Base-by-base conservation (phyloP, 1,140 invertebrate genomes). In the Charaxes varanes region DNA sequence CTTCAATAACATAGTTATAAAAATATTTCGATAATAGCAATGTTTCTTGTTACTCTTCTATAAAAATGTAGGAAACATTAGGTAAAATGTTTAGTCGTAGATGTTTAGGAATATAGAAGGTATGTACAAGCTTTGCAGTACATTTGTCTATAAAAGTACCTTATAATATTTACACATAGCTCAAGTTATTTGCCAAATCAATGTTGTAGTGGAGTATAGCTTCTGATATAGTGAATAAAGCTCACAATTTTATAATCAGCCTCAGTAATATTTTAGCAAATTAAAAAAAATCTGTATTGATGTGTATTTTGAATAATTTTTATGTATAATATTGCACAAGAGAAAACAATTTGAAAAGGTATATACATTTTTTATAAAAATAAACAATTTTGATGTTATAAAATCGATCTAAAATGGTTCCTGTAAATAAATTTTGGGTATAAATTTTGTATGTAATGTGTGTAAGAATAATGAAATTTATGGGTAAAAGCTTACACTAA, bases 181-280 rank as follows among this genome's bases (percentile, higher is more conserved):
- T 77, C 72, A 77, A 73, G 32, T 56, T 37, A 49, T 48, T 60
- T 73, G 72, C 72, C 72, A 73, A 77, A 77, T 77, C 33, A 43
- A 55, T 74, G 68, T 70, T 67, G 40, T 17, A n/a, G n/a, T n/a
- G n/a, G n/a, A 28, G 11, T 32, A 10, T 33, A 41, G 30, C 5
- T 32, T 22, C 19, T 16, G 5, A 19, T 26, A 7, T 33, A 41
- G 24, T 6, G 2, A 15, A 18, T 8, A 31, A 17, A 15, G 11
- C 13, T 23, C 21, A 8, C 18, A 31, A 31, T 31, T 34, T 7
- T 34, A n/a, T 23, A 23, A n/a, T 7, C 10, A 23, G 22, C 7
- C 3, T 7, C 4, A 23, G 10, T 23, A 8, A 3, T n/a, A 3
- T n/a, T 22, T 2, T 22, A 7, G 21, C 21, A 22, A 2, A 22